Conservation (phyloP, 2,888 invertebrate species). For the Pediacus dermestoides region DNA sequence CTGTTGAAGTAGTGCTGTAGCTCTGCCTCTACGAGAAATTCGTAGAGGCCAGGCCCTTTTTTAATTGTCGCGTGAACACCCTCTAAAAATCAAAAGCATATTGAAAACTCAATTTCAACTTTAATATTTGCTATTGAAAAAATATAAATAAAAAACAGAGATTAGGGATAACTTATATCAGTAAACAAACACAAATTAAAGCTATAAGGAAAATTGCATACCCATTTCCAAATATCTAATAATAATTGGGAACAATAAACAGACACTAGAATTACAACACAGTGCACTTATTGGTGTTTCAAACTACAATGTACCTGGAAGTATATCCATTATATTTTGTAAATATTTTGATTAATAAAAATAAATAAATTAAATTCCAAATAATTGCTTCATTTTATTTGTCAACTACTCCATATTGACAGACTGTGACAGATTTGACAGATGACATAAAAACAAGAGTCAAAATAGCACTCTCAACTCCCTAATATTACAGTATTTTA, state of each 20-base stretch:
- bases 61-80: conserved; percentile 45
- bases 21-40: conserved; percentile 92
- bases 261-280: conserved; percentile 23
- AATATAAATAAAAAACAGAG: too few species aligned
- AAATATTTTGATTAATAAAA: conserved; percentile 32
- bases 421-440: too few species aligned
- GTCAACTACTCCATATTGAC: conserved; percentile 17
- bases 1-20: conserved; percentile 86
- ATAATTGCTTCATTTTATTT: conserved; percentile 23
- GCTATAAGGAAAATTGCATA: conserved; percentile 28
- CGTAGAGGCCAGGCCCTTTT: conserved; percentile 69
- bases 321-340: conserved; percentile 39
- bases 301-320: conserved; percentile 41
- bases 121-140: too few species aligned
- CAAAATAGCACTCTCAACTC: too few species aligned
- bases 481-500: too few species aligned
- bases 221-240: conserved; percentile 33
- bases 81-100: conserved; percentile 31
- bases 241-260: conserved; percentile 17
- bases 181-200: conserved; percentile 14
- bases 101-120: conserved; percentile 9
- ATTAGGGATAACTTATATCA: too few species aligned
- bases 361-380: conserved; percentile 36
- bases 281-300: conserved; percentile 27
- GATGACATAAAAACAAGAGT: too few species aligned